A percentile compares a stretch with the other conserved stretches of the same genome.
Evolutionary conservation across 2,113 vertebrate genomes (phyloP).

Genomic region (Ceratotherium simum): DNA sequence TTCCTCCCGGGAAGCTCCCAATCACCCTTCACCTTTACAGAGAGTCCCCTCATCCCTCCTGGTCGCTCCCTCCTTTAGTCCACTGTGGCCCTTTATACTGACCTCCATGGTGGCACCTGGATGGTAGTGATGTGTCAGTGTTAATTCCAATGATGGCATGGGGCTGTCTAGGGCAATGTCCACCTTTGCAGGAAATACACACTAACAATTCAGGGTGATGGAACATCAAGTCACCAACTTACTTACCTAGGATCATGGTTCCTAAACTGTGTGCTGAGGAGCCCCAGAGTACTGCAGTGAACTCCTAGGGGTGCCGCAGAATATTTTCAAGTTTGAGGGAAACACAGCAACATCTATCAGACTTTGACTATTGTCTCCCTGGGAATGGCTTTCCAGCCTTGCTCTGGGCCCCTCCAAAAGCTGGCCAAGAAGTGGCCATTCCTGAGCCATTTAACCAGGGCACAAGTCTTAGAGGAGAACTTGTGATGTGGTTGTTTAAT

Average conservation of each 20-base stretch:
- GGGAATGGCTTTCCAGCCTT: neutral
- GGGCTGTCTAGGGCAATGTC: neutral
- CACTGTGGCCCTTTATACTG: neutral
- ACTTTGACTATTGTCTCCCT: neutral
- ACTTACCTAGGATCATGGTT: neutral
- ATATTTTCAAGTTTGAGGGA: neutral
- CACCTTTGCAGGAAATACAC: neutral
- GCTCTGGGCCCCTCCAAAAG: neutral
- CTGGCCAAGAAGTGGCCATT: neutral
- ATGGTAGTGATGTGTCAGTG: rapidly evolving
- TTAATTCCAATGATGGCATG: neutral
- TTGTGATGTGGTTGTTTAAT: neutral
- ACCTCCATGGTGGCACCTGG: rapidly evolving
- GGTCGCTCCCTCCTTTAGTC: neutral
- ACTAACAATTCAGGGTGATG: too few species aligned
- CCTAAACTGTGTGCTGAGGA: neutral
- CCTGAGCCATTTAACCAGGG: neutral
- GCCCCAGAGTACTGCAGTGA: neutral
- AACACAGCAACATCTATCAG: neutral
- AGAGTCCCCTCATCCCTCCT: neutral
- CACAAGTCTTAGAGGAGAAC: neutral
- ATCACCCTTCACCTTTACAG: neutral
- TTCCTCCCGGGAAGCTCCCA: neutral
- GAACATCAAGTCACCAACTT: neutral
- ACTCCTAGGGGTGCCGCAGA: too few species aligned